Evolutionary conservation across 2,113 vertebrate genomes (phyloP).

Genomic region (Eretmodus cyanostictus): DNA sequence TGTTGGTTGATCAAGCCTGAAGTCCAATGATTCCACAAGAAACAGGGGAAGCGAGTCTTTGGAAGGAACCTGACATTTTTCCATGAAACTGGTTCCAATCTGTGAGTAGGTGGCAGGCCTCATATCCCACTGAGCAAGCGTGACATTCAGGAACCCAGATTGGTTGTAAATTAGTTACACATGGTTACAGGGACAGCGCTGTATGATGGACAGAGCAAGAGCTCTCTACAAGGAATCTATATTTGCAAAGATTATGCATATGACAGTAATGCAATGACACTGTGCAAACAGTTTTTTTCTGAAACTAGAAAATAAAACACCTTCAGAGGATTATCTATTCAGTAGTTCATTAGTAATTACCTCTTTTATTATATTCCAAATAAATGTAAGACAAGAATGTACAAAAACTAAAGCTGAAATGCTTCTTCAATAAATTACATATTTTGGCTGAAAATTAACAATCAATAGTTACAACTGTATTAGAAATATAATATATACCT

Average conservation of each 20-base stretch:
- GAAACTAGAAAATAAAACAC: background rate
- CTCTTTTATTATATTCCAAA: background rate
- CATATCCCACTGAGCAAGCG: background rate
- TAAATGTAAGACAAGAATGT: background rate
- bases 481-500: background rate
- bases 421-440: background rate
- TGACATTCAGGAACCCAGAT: conserved; percentile 9
- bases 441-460: background rate
- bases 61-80: conserved; percentile 4
- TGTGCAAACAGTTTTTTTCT: background rate
- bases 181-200: conserved; percentile 14
- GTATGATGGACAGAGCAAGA: background rate
- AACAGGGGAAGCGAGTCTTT: background rate
- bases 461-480: background rate
- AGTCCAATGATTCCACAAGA: background rate
- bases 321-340: background rate
- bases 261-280: conserved; percentile 19
- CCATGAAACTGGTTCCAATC: background rate
- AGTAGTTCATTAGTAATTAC: background rate
- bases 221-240: background rate
- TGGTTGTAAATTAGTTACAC: conserved; percentile 20
- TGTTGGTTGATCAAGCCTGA: background rate
- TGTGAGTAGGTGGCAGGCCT: background rate
- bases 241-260: background rate
- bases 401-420: background rate